phyloP scores from a whole-genome alignment of 2,888 invertebrate species.

The Epinotia demarniana region DNA sequence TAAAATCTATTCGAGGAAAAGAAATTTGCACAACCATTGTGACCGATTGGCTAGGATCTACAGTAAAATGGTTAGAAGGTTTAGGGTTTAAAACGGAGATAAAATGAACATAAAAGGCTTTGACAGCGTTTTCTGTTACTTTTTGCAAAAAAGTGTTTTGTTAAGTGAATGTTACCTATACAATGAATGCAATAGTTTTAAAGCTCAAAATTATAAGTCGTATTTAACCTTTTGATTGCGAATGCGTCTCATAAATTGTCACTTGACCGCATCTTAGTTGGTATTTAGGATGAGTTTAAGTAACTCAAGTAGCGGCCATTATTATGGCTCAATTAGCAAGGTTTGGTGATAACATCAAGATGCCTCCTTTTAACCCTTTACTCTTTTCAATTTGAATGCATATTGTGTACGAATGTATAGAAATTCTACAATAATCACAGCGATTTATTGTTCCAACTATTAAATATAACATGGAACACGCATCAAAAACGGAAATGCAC shows the following conservation, averaged over 20 bases:
- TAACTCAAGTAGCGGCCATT: not conserved
- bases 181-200: conserved; percentile 13
- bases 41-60: conserved; percentile 43
- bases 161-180: conserved; percentile 9
- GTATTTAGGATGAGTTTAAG: not conserved
- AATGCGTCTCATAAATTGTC: not conserved
- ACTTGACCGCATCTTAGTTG: not conserved
- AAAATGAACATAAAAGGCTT: conserved; percentile 26
- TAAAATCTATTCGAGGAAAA: conserved; percentile 72
- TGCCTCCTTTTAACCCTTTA: no score
- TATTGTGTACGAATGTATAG: not conserved
- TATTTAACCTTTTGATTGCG: not conserved
- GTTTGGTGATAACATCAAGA: not conserved
- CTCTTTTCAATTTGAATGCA: no score
- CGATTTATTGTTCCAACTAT: not conserved
- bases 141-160: conserved; percentile 17
- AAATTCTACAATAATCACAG: not conserved
- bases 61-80: conserved; percentile 20
- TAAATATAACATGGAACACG: not conserved
- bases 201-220: not conserved
- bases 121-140: conserved; percentile 26
- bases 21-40: conserved; percentile 75
- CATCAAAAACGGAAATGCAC: conserved; percentile 12
- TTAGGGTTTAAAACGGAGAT: conserved; percentile 28
- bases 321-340: not conserved